Evolutionary conservation across 2,113 vertebrate species (phyloP).

Genomic region (Ptilonorhynchus violaceus): DNA sequence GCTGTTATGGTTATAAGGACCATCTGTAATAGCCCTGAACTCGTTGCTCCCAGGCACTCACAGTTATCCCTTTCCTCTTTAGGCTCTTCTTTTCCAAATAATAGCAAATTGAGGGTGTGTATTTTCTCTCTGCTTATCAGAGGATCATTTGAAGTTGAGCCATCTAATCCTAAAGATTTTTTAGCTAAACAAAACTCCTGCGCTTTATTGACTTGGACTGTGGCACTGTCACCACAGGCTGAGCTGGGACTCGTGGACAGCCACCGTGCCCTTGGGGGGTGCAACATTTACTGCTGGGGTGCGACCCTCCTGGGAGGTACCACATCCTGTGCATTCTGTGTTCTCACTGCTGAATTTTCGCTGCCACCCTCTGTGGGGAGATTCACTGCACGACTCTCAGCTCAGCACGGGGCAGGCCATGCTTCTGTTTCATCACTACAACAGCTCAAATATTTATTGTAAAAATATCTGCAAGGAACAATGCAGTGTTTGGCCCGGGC

Average conservation of each 20-base stretch:
- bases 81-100: not conserved
- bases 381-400: accelerated
- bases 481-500: not conserved
- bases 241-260: not conserved
- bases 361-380: not conserved
- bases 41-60: not conserved
- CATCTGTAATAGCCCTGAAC: not conserved
- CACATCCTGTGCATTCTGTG: accelerated
- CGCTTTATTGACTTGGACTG: constrained; percentile 9
- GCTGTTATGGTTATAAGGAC: not conserved
- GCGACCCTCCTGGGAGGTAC: not conserved
- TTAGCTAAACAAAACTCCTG: constrained; percentile 13
- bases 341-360: not conserved
- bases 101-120: not conserved
- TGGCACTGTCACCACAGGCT: not conserved
- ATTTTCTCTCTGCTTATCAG: constrained; percentile 15
- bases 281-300: not conserved
- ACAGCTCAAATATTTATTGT: not conserved
- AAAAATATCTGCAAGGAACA: not conserved
- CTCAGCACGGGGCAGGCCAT: accelerated
- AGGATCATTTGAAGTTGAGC: constrained; percentile 7
- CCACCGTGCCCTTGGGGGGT: not conserved
- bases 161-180: constrained; percentile 22
- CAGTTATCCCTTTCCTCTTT: not conserved
- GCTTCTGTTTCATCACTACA: not conserved